phyloP scores from a whole-genome alignment of 2,113 vertebrate species.

The Chaetorhynchus papuensis region DNA sequence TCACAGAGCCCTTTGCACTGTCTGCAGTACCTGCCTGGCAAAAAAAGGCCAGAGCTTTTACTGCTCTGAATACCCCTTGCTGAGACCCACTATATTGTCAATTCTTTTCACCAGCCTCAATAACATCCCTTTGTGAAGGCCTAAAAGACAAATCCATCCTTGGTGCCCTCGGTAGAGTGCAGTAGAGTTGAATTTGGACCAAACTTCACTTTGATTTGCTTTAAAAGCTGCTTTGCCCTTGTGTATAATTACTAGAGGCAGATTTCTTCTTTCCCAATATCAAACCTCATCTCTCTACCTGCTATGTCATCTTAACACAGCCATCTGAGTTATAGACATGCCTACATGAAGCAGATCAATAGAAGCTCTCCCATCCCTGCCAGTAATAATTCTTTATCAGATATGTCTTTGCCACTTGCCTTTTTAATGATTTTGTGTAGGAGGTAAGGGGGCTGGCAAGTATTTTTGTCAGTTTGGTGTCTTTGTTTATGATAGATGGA shows the following conservation, averaged over 20 bases:
- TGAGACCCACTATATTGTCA: neutral
- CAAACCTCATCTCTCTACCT: neutral
- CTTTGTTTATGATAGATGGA: neutral
- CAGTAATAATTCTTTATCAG: neutral
- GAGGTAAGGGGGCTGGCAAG: neutral
- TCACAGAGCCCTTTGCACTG: neutral
- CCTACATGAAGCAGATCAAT: neutral
- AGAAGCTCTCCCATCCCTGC: neutral
- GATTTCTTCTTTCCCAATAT: neutral
- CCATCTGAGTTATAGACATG: neutral
- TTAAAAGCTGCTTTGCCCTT: neutral
- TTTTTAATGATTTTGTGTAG: neutral
- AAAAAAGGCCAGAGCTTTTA: slow-evolving; percentile 16
- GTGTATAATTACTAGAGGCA: neutral
- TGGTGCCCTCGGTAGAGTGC: neutral
- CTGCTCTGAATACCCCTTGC: neutral
- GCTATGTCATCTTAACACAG: neutral
- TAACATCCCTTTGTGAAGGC: neutral
- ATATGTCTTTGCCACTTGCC: neutral
- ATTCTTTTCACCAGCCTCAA: slow-evolving; percentile 2
- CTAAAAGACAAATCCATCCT: slow-evolving; percentile 8
- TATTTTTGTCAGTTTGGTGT: neutral
- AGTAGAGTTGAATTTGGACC: neutral
- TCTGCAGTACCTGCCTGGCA: neutral
- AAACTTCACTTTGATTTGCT: neutral